phyloP scores from a whole-genome alignment of 2,888 invertebrate genomes.

The Microctonus brassicae region DNA sequence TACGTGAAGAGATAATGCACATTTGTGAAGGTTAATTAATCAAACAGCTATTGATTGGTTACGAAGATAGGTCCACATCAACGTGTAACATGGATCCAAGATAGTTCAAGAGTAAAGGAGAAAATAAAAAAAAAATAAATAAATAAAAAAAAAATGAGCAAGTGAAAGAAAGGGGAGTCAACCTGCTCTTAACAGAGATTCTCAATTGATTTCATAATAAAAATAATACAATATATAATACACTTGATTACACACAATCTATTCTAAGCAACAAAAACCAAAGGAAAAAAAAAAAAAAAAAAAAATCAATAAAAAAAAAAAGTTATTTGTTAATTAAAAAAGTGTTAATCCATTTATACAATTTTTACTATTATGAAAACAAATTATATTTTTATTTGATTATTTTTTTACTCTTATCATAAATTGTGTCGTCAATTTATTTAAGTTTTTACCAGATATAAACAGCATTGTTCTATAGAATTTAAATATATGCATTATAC shows the following conservation, averaged over 20 bases:
- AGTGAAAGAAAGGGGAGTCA: slow-evolving; percentile 53
- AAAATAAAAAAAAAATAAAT: slow-evolving; percentile 48
- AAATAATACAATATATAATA: background rate
- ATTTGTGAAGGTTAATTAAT: slow-evolving; percentile 56
- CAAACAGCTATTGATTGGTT: slow-evolving; percentile 64
- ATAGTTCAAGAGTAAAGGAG: slow-evolving; percentile 47
- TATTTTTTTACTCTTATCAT: background rate
- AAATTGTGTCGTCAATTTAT: slow-evolving; percentile 2
- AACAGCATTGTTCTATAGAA: background rate
- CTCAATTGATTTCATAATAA: slow-evolving; percentile 47
- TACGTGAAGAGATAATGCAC: background rate
- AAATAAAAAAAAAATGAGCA: no score
- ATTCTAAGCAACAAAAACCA: background rate
- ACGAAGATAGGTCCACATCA: slow-evolving; percentile 52
- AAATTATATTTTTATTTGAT: no score
- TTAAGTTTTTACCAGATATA: no score
- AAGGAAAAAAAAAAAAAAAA: background rate
- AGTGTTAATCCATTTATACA: no score
- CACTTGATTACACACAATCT: slow-evolving; percentile 23
- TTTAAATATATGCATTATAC: background rate
- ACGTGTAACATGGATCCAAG: slow-evolving; percentile 60
- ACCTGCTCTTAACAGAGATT: slow-evolving; percentile 65
- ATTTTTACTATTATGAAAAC: background rate
- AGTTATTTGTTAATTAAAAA: no score
- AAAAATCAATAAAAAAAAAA: background rate